Percentiles rank a stretch among this genome's conserved stretches.
Evolutionary conservation across 2,888 invertebrate genomes (phyloP).

Genomic region (Trachelus iudaicus): DNA sequence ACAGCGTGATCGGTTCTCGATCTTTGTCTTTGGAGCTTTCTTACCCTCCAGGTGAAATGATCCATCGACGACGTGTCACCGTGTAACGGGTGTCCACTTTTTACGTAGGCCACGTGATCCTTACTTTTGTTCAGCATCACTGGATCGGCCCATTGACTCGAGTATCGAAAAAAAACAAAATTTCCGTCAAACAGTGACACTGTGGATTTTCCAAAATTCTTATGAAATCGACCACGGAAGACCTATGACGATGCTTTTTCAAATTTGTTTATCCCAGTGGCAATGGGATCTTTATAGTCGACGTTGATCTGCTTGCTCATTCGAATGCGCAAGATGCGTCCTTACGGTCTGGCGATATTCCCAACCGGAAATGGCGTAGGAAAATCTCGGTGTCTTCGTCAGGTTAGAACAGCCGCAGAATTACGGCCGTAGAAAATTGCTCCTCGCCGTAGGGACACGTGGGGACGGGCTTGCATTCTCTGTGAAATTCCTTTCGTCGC

Average conservation of each 20-base stretch:
- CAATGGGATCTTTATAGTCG: too few relatives aligned
- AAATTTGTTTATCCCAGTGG: background rate
- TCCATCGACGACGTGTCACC: constrained; percentile 11
- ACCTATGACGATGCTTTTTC: background rate
- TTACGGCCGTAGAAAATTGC: background rate
- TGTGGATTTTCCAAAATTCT: background rate
- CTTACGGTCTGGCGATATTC: constrained; percentile 12
- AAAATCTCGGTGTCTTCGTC: background rate
- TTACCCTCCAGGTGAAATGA: background rate
- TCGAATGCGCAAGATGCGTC: background rate
- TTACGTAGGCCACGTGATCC: constrained; percentile 31
- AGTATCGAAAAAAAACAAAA: background rate
- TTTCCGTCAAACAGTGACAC: background rate
- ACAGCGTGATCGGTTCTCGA: background rate
- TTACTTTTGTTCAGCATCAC: constrained; percentile 6
- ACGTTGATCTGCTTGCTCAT: background rate
- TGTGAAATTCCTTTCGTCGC: background rate
- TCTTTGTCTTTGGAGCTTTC: background rate
- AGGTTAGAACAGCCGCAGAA: background rate
- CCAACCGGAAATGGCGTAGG: constrained; percentile 9
- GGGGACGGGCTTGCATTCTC: background rate
- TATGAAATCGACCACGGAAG: background rate
- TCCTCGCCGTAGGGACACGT: background rate
- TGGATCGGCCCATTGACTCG: constrained; percentile 35
- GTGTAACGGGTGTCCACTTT: background rate